Base-by-base conservation (phyloP, 2,797 vertebrate species). In the Nannoperca australis region DNA sequence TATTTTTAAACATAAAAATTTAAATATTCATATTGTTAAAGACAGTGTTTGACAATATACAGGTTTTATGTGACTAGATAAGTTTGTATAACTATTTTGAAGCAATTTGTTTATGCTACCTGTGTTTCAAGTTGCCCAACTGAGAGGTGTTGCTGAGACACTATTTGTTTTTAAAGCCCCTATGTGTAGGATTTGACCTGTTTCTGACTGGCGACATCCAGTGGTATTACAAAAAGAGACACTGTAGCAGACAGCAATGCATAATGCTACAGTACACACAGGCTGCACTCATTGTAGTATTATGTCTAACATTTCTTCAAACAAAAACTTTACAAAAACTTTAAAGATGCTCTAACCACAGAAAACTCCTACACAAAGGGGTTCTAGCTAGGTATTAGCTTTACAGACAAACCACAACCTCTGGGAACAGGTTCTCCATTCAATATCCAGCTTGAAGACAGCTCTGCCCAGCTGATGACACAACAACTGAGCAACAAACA, bases 371-470 rank as follows among this genome's bases (percentile, higher is more conserved):
- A 13, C 75, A 78, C 20, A 53, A 13, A 14, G 20, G 4, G 47
- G 32, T 15, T 73, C 42, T 8, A 59, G 64, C 18, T 22, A 27
- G 24, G 24, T 27, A 27, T 27, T 27, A 24, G 24, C 34, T 54
- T 70, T n/a, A 32, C 45, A 30, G 42, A 82, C 32, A 34, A 55
- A 78, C 20, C 14, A n/a, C 38, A 55, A 50, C 15, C 50, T 65
- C 73, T 62, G 54, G 24, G n/a, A 34, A 3, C 18, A 24, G 15
- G 15, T 55, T 64, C 9, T 62, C 24, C 38, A 65, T 42, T 69
- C 18, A 30, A 49, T 18, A 30, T 78, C 68, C 50, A 78, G 73
- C 55, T 59, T 72, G 36, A 32, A 8, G 51, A 71, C 64, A 73
- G 44, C 70, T 78, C 64, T 50, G 22, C 58, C 73, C 58, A 14